Base-by-base conservation (phyloP, 2,113 vertebrate genomes). In the Lamprologus speciosus region DNA sequence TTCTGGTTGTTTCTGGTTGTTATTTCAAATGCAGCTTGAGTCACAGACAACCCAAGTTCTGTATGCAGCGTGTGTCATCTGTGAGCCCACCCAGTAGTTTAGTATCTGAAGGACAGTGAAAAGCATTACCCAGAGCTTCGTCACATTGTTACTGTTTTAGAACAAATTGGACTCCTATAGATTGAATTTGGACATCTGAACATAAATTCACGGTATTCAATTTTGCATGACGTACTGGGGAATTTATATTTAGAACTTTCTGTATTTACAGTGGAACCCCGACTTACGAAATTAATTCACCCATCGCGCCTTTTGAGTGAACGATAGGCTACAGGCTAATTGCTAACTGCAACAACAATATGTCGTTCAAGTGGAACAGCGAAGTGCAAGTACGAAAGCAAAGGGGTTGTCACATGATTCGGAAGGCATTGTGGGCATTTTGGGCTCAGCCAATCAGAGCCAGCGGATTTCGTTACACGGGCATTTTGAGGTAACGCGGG, bases 1-100 rank as follows among this genome's bases (percentile, higher is more conserved):
- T 92, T 92, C 73, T 45, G 68, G 33, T 88, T 81, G 55, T 87
- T 60, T 83, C 53, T 85, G 14, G 58, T 16, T 80, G 57, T 79
- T 84, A 65, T 47, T 84, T 84, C 80, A 57, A 90, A 73, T 54
- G 47, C 28, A 53, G 42, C 19, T 82, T 54, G 75, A 80, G 47
- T 81, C 17, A 60, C 37, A 82, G 26, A 80, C 53, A 37, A 33
- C 47, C 21, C n/a, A 37, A 17, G 83, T 81, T 73, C 54, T 80
- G 3, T 83, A 26, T 85, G 79, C 23, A 73, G 23, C 85, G 51
- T 28, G 23, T 55, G 33, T 83, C 19, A 73, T 57, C 51, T 47
- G 13, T 81, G 80, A 75, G 51, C 79, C 75, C 51, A 54, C 58
- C 35, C n/a, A n/a, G 40, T 81, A 51, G 73, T 65, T 12, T 78